Evolutionary conservation across 2,888 invertebrate species (phyloP), one percentile per base, ranked within the genome.

Genomic region (Elegia similella): DNA sequence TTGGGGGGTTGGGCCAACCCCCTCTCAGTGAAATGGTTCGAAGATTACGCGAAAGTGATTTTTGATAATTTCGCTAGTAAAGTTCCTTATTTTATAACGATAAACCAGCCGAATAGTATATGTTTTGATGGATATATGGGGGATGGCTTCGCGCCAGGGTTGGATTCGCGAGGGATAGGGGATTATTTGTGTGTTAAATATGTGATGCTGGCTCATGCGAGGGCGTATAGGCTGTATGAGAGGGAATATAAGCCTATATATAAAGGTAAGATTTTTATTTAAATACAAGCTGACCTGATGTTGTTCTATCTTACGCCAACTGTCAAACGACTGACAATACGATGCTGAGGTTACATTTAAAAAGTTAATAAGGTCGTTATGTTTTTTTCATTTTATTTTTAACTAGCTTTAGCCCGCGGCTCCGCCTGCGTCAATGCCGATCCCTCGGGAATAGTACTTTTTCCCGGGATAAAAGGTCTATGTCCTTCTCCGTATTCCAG

Each of bases 71-170:
- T 87, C 61, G 92, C 91, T 0, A 81, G 84, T 46, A 85, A 86
- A 62, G 93, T 92, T 0, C 88, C 92, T 61, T 84, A 82, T 48
- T 94, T 94, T 94, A 86, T 93, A 0, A 94, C 94, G 0, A 78
- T 94, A 0, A 94, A 94, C 72, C 94, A 95, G 63, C 94, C 94
- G 0, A 82, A 80, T 53, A 72, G 78, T 1, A 75, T 86, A 6
- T 92, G 91, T 55, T 62, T 81, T 0, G 76, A 77, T 0, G 92
- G 92, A 0, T 94, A 94, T 67, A 90, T 87, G 0, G 70, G 64
- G 0, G 73, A 62, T 0, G 38, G 56, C 0, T 65, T 77, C 59
- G 84, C 90, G 0, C 91, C 90, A 0, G 86, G 77, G 0, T 44
- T 92, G 0, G 70, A 78, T 10, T 67, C 78, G 0, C 78, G 79